Conservation (phyloP, 2,797 vertebrate genomes). For the Chelmon rostratus region DNA sequence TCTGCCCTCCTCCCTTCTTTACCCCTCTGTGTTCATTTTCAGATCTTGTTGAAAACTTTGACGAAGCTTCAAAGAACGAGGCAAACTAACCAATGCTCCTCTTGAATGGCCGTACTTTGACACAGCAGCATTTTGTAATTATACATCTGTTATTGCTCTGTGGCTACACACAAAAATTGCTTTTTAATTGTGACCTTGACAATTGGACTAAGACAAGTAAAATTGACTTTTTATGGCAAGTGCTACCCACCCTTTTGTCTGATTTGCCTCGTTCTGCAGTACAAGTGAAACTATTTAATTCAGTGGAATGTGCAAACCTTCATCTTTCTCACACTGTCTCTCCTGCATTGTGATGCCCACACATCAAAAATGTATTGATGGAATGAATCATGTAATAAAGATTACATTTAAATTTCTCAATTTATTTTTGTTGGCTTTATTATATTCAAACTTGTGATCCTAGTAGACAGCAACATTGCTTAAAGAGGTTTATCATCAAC, state of each 20-base stretch:
- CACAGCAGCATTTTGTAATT: constrained; percentile 40
- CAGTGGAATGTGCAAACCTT: constrained; percentile 60
- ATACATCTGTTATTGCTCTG: constrained; percentile 32
- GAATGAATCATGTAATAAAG: constrained; percentile 73
- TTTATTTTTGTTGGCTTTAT: background rate
- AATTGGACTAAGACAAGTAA: constrained; percentile 39
- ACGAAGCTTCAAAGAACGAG: constrained; percentile 96
- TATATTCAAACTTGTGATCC: background rate
- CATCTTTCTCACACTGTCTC: constrained; percentile 55
- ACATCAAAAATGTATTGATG: constrained; percentile 55
- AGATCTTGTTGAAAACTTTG: constrained; percentile 99
- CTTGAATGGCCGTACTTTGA: background rate
- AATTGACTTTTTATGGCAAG: constrained; percentile 39
- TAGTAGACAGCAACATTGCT: background rate
- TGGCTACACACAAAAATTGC: constrained; percentile 32
- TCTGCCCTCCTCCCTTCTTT: constrained; percentile 17
- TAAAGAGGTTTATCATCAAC: background rate
- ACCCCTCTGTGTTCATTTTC: constrained; percentile 36
- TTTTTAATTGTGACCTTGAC: constrained; percentile 48
- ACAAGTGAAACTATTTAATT: constrained; percentile 56
- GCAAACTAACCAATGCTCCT: constrained; percentile 86
- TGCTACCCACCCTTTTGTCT: constrained; percentile 18
- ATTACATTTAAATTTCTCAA: constrained; percentile 38
- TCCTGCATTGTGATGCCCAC: constrained; percentile 50
- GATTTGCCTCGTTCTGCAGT: constrained; percentile 42